phyloP scores from a whole-genome alignment of 1,140 invertebrate genomes.

The Solenopsis fugax region DNA sequence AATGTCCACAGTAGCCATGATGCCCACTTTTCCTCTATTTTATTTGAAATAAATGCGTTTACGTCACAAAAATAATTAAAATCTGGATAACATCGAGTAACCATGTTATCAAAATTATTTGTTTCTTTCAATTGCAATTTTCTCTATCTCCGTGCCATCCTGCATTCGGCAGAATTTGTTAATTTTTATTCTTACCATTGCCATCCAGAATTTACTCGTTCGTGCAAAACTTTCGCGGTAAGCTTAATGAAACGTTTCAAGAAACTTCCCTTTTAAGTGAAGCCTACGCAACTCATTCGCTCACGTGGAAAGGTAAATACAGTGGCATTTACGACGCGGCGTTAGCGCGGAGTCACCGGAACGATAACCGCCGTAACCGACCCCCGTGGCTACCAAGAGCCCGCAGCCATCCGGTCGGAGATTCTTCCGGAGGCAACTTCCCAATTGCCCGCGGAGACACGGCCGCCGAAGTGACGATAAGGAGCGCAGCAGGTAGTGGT shows the following conservation, averaged over 20 bases:
- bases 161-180: background rate
- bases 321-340: constrained; percentile 64
- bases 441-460: constrained; percentile 69
- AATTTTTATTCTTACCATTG: constrained; percentile 38
- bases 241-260: constrained; percentile 60
- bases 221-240: constrained; percentile 45
- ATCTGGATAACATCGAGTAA: background rate
- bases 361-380: constrained; percentile 67
- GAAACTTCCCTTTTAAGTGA: constrained; percentile 71
- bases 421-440: constrained; percentile 65
- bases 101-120: background rate
- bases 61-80: background rate
- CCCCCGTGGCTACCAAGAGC: background rate
- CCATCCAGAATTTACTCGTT: constrained; percentile 36
- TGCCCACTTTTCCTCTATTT: too few species aligned
- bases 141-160: background rate
- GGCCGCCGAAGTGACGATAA: constrained; percentile 27
- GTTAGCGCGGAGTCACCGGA: constrained; percentile 65
- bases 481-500: background rate
- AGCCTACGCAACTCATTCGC: constrained; percentile 47
- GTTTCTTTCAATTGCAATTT: background rate
- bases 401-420: background rate
- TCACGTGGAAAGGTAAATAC: constrained; percentile 60
- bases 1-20: too few species aligned
- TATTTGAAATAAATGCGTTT: background rate